Evolutionary conservation across 1,140 invertebrate species (phyloP), one percentile per base, ranked within the genome.

Genomic region (Grapholita molesta): DNA sequence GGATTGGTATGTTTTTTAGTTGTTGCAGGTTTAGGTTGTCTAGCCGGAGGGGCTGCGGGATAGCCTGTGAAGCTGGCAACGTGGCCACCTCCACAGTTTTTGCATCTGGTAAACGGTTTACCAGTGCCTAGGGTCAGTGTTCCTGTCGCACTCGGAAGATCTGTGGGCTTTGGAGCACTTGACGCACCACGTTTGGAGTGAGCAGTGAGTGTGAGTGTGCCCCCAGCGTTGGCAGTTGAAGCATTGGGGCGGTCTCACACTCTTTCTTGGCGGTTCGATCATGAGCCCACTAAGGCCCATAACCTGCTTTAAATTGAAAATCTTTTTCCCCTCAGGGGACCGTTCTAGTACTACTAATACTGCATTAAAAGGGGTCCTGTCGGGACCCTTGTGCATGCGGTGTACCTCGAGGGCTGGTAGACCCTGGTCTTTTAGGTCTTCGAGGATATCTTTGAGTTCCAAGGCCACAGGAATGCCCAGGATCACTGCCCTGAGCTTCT

Each of bases 191-290:
- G 78, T 71, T 6, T 61, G 38, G 15, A 74, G 68, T 8, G n/a
- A 57, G 30, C 83, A 86, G 24, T 74, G 82, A 0, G 24, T 71
- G 74, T 83, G 75, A 4, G 80, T 84, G 55, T 86, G 86, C 0
- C 79, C 80, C 69, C 84, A 87, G 21, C 76, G 35, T 70, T 84
- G 83, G 33, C 85, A 88, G 23, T 78, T 83, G 4, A 57, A 53
- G 53, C 82, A 88, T 73, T 87, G 82, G 5, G 77, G 76, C 1
- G 85, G 76, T 24, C 72, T 66, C 8, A 73, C 73, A 23, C 74
- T 75, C 11, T 77, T 72, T 52, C 73, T 65, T 0, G 76, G 78
- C 32, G 79, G 70, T 78, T 86, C 73, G 23, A 76, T 33, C 35
- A 28, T 5, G 1, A 71, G 18, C 3, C 28, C 7, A 18, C 70